Base-by-base conservation (phyloP, 2,888 invertebrate species). In the Synergus laeviventris region DNA sequence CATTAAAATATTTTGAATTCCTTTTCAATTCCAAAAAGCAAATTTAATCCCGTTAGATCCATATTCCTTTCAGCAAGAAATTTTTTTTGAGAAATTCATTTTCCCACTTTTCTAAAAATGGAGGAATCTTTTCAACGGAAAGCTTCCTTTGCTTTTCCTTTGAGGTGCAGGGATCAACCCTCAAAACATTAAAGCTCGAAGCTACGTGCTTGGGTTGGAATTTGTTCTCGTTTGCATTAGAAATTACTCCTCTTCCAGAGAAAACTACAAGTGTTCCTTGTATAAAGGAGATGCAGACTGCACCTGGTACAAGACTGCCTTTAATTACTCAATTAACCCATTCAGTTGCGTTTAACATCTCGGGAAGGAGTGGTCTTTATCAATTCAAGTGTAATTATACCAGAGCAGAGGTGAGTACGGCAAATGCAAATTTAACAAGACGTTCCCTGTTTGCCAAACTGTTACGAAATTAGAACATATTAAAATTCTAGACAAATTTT, bases 241-340 rank as follows among this genome's bases (percentile, higher is more conserved):
- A 79, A 84, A 85, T 85, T 79, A 79, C 79, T 78, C 77, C 66
- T 77, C 78, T 79, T 74, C 74, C 76, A 78, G 81, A 80, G 85
- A 85, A 85, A 84, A 81, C 84, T 84, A 78, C 70, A 70, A 70
- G 70, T 49, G 70, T 70, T 70, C 11, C 70, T 70, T n/a, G 70
- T 36, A 31, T 5, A 70, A 36, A 49, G 45, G 75, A 78, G 74
- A 78, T 78, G 77, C 79, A 84, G 81, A 80, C 77, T 70, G 73
- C 80, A 78, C 79, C 80, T 80, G 79, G 76, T 70, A 77, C 81
- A 78, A 79, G 78, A 66, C 76, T 79, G 81, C 78, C 79, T 84
- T 81, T 85, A 84, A 85, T 84, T 84, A 82, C 85, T 84, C 82
- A 82, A 84, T 84, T 84, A 81, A 79, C 74, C 76, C 74, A 73